phyloP scores from a whole-genome alignment of 2,797 vertebrate species.

The Cichlasoma orientale region DNA sequence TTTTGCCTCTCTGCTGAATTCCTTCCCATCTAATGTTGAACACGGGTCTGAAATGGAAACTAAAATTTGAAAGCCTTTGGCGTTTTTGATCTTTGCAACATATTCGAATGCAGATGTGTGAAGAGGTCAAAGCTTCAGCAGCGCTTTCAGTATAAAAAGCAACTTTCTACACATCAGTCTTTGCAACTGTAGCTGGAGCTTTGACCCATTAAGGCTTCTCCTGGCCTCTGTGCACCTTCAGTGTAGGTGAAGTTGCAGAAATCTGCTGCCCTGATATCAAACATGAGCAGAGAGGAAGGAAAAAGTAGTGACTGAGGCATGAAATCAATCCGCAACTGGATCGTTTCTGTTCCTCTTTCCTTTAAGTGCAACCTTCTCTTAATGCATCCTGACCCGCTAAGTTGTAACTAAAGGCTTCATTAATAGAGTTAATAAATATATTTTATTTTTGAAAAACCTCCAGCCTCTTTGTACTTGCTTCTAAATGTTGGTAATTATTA shows the following conservation, averaged over 20 bases:
- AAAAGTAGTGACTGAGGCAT: not conserved
- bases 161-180: not conserved
- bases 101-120: rapidly evolving
- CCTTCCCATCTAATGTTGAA: too few species aligned
- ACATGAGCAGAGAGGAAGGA: too few species aligned
- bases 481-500: too few species aligned
- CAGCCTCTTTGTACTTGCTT: not conserved
- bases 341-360: not conserved
- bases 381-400: not conserved
- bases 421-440: not conserved
- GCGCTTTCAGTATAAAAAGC: not conserved
- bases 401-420: not conserved
- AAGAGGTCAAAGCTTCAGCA: not conserved
- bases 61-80: not conserved
- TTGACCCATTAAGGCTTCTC: not conserved
- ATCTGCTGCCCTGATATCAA: not conserved
- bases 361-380: not conserved
- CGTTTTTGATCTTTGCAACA: not conserved
- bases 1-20: not conserved
- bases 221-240: not conserved
- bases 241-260: not conserved
- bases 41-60: too few species aligned
- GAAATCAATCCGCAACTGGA: not conserved
- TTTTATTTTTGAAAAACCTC: not conserved
- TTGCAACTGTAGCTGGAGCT: not conserved